These are phyloP conservation scores for Petromus typicus DNA, from an alignment of 2,113 vertebrate genomes.

Conservation along the genomic window DNA sequence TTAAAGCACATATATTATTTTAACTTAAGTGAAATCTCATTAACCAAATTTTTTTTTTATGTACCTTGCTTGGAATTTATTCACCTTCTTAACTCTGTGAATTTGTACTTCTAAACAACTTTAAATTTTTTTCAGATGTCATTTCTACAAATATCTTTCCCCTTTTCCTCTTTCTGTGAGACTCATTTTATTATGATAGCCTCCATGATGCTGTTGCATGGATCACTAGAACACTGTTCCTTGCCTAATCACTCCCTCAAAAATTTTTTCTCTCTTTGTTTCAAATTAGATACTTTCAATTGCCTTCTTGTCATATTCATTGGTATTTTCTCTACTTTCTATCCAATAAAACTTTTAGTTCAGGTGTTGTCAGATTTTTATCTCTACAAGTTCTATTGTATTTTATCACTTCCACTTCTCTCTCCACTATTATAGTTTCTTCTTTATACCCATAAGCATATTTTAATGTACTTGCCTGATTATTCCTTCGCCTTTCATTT, in stretches of 20 bases:
- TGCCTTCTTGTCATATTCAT: background rate
- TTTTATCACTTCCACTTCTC: background rate
- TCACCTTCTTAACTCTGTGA: background rate
- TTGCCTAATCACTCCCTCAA: background rate
- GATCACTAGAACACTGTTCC: background rate
- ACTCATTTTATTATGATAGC: background rate
- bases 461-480: slow-evolving; percentile 21
- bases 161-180: background rate
- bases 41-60: slow-evolving; percentile 1
- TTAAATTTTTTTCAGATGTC: background rate
- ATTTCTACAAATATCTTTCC: slow-evolving; percentile 22
- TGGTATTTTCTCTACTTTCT: background rate
- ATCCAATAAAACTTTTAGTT: slow-evolving; percentile 22
- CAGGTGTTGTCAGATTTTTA: background rate
- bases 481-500: background rate
- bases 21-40: slow-evolving; percentile 37
- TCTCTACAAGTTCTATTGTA: background rate
- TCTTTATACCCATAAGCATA: background rate
- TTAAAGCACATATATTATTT: background rate
- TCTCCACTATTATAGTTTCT: background rate
- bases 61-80: background rate
- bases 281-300: slow-evolving; percentile 13
- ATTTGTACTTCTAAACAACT: slow-evolving; percentile 37
- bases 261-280: background rate
- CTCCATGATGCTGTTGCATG: background rate